phyloP scores from a whole-genome alignment of 2,888 invertebrate genomes.

The Sinelater perroti region DNA sequence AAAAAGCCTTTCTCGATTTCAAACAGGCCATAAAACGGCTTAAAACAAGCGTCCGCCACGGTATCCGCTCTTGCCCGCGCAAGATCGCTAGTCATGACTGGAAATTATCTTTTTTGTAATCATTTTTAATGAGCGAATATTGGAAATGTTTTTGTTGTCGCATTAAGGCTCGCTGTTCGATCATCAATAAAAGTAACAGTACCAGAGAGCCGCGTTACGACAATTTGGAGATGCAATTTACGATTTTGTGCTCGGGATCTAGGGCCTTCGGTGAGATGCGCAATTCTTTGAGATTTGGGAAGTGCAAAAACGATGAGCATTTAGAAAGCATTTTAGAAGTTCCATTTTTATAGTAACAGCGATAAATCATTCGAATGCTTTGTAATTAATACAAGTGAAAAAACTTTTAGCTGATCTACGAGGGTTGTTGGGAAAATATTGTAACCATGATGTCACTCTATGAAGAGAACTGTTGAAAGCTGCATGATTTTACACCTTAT shows the following conservation, averaged over 20 bases:
- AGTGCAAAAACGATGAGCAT: no score
- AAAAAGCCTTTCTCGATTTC: conserved; percentile 1
- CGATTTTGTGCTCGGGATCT: conserved; percentile 36
- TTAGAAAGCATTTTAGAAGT: no score
- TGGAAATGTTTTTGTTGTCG: conserved; percentile 21
- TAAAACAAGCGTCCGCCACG: conserved; percentile 25
- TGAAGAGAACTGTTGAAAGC: no score
- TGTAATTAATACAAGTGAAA: no score
- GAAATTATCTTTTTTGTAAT: conserved; percentile 37
- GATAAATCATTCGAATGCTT: no score
- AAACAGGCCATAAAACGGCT: conserved; percentile 23
- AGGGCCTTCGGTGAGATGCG: no score
- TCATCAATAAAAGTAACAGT: conserved; percentile 22
- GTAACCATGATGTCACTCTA: no score
- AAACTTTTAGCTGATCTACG: no score
- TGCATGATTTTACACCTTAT: no score
- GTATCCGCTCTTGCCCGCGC: conserved; percentile 16
- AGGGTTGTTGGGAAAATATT: no score
- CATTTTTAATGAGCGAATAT: conserved; percentile 35
- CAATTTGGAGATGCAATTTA: conserved; percentile 33
- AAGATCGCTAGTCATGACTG: conserved; percentile 38
- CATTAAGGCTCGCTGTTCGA: conserved; percentile 21
- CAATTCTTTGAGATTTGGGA: no score
- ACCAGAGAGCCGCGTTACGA: conserved; percentile 15
- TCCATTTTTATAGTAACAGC: no score